Conservation (phyloP, 1,140 invertebrate species). For the Phymastichus coffea region DNA sequence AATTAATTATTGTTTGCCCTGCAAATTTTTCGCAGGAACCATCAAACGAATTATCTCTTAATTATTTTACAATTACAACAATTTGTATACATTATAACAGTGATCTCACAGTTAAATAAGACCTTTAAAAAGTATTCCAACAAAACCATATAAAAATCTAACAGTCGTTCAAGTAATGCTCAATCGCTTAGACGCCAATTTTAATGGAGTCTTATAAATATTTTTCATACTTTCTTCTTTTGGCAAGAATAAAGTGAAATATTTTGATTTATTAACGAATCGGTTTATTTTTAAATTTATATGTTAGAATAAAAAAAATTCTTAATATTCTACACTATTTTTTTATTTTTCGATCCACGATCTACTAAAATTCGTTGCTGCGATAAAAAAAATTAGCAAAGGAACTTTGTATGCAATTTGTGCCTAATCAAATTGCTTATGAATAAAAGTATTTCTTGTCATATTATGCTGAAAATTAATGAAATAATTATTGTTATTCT, state of each 20-base stretch:
- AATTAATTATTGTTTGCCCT: conserved; percentile 1
- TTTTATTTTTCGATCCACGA: neutral
- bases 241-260: conserved; percentile 21
- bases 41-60: too few species aligned
- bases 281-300: neutral
- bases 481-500: neutral
- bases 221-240: neutral
- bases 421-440: conserved; percentile 3
- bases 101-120: conserved; percentile 17
- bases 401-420: conserved; percentile 25
- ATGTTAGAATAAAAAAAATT: too few species aligned
- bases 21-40: conserved; percentile 4
- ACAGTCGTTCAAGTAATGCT: conserved; percentile 5
- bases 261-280: neutral
- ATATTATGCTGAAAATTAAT: neutral
- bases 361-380: conserved; percentile 21
- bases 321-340: too few species aligned
- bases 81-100: conserved; percentile 14
- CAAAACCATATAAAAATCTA: conserved; percentile 16
- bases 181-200: neutral
- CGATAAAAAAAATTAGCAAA: conserved; percentile 20
- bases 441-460: too few species aligned
- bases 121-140: conserved; percentile 8
- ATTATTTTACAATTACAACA: conserved; percentile 12
- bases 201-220: conserved; percentile 15